Evolutionary conservation across 2,888 invertebrate species (phyloP).

Genomic region (Callyntrura sp.): DNA sequence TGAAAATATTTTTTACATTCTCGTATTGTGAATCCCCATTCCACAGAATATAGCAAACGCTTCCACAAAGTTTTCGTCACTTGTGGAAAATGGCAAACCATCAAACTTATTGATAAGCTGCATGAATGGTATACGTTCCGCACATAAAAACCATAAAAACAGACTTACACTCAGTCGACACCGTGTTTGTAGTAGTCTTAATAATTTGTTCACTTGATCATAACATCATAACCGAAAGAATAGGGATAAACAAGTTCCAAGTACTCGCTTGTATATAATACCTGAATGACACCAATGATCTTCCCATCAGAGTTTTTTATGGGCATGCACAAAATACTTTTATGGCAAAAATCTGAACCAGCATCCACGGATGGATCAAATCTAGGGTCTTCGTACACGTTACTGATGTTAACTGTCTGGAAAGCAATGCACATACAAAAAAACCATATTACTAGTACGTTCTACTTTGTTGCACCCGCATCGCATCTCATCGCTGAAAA

Average conservation of each 20-base stretch:
- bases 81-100: conserved; percentile 95
- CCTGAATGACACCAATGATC: conserved; percentile 96
- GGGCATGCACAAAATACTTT: conserved; percentile 97
- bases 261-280: conserved; percentile 83
- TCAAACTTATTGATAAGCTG: conserved; percentile 96
- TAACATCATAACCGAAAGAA: background rate
- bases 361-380: conserved; percentile 96
- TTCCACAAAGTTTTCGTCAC: conserved; percentile 98
- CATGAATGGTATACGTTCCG: conserved; percentile 55
- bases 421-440: conserved; percentile 84
- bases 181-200: background rate
- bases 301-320: conserved; percentile 96
- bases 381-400: conserved; percentile 94
- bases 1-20: conserved; percentile 89
- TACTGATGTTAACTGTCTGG: conserved; percentile 95
- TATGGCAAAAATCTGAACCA: conserved; percentile 93
- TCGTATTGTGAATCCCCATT: conserved; percentile 98
- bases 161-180: conserved; percentile 38
- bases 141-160: conserved; percentile 71
- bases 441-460: background rate
- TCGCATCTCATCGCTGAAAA: background rate
- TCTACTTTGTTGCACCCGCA: background rate
- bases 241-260: conserved; percentile 6
- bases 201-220: background rate
- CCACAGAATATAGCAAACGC: conserved; percentile 99